Percentiles rank a stretch among this genome's conserved stretches.
phyloP scores from a whole-genome alignment of 2,797 vertebrate species.

The Diplodus puntazzo region DNA sequence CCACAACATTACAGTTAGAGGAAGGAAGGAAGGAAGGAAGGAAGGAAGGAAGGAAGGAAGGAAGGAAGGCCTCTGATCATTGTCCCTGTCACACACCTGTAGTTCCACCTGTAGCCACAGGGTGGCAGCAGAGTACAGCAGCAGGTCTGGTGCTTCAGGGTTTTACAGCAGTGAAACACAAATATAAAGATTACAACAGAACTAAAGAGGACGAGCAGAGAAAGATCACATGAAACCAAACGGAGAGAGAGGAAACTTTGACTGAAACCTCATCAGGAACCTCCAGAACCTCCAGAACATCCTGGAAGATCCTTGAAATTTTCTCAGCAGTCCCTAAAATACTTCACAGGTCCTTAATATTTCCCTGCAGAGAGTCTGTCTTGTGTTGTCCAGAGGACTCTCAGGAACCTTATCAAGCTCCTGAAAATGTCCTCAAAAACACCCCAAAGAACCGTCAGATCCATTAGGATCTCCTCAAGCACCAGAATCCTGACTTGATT shows the following conservation, averaged over 20 bases:
- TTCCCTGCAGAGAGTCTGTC: too few species aligned
- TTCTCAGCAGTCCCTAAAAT: too few species aligned
- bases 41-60: constrained; percentile 13
- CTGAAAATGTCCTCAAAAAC: neutral
- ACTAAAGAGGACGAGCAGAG: too few species aligned
- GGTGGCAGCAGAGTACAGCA: constrained; percentile 1
- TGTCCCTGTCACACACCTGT: neutral
- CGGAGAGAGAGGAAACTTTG: neutral
- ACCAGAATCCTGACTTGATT: neutral
- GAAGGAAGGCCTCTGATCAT: constrained; percentile 3
- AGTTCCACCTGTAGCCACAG: constrained; percentile 26
- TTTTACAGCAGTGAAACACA: too few species aligned
- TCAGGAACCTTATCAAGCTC: neutral
- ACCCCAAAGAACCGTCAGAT: neutral
- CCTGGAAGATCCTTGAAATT: too few species aligned
- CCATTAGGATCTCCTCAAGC: too few species aligned
- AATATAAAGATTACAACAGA: too few species aligned
- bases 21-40: too few species aligned
- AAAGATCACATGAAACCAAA: too few species aligned
- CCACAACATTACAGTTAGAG: too few species aligned
- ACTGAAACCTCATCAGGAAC: neutral
- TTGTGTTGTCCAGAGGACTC: neutral
- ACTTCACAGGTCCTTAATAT: too few species aligned
- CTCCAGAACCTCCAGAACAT: too few species aligned
- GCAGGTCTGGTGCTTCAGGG: neutral